Conservation (phyloP, 1,140 invertebrate species). For the Leptinotarsa lineolata region DNA sequence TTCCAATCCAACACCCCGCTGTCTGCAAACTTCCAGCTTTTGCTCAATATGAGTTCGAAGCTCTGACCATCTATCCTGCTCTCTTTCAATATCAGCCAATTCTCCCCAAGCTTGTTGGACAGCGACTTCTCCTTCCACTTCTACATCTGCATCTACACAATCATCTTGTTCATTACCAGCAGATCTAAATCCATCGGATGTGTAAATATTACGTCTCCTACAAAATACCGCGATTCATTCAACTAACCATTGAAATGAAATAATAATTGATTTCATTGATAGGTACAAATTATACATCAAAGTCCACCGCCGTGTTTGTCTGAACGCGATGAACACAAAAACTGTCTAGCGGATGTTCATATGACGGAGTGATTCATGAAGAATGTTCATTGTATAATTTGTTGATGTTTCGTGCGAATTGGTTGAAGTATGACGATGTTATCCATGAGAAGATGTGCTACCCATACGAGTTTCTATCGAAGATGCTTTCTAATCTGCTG, state of each 20-base stretch:
- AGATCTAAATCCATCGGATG: constrained; percentile 50
- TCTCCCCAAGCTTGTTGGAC: constrained; percentile 84
- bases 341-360: too few relatives aligned
- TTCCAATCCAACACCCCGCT: constrained; percentile 76
- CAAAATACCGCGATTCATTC: background rate
- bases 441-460: too few relatives aligned
- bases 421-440: too few relatives aligned
- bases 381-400: background rate
- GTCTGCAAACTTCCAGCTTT: constrained; percentile 76
- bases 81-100: constrained; percentile 80
- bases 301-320: background rate
- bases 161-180: constrained; percentile 46
- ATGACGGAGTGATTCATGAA: background rate
- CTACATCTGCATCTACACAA: constrained; percentile 38
- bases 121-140: constrained; percentile 46
- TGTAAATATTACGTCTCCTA: constrained; percentile 42
- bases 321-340: too few relatives aligned
- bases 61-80: constrained; percentile 79
- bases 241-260: too few relatives aligned
- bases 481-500: too few relatives aligned
- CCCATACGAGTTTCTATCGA: too few relatives aligned
- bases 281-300: too few relatives aligned
- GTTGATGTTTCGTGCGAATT: too few relatives aligned
- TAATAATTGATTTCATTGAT: too few relatives aligned
- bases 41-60: constrained; percentile 75